Base-by-base conservation (phyloP, 2,888 invertebrate species). In the Pecten maximus region DNA sequence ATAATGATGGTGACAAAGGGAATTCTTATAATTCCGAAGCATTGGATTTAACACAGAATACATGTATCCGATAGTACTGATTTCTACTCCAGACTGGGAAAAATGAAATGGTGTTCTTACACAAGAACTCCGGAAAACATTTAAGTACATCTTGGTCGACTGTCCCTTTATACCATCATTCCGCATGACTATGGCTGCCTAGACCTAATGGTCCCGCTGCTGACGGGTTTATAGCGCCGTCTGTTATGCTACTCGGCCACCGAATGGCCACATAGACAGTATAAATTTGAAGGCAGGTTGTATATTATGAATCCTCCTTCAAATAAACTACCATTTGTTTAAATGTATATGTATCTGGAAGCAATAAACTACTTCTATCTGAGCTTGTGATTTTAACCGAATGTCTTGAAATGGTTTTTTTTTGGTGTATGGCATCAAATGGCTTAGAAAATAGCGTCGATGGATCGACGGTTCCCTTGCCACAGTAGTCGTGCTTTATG, bases 321-420 rank as follows among this genome's bases (percentile, higher is more conserved):
- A 74, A 74, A 74, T 74, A 74, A 74, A 74, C 74, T 35, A 74
- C 74, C 28, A 74, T 74, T 74, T 74, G 74, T 74, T 74, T 74
- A 44, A 44, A 44, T 44, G 19, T 28, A 15, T 23, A 74, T 28
- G 35, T 28, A 28, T 28, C 35, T 28, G 2, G 6, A 35, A 35
- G 35, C 28, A 35, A 74, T 74, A 35, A 74, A 74, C 19, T 35
- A 8, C 74, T 35, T 28, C 10, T 74, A 10, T 74, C 28, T 35
- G 35, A 28, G 12, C 2, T 74, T 35, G 74, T 35, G 74, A 74
- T 28, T 54, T 74, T 74, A 35, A 35, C 35, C 35, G 12, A 74
- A 15, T 74, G 35, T 74, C 12, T 74, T 35, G 10, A 28, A 74
- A 74, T 28, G 10, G 74, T 74, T 74, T 60, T 16, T 60, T 54